Evolutionary conservation across 2,888 invertebrate species (phyloP).

Genomic region (Phortica okadai): DNA sequence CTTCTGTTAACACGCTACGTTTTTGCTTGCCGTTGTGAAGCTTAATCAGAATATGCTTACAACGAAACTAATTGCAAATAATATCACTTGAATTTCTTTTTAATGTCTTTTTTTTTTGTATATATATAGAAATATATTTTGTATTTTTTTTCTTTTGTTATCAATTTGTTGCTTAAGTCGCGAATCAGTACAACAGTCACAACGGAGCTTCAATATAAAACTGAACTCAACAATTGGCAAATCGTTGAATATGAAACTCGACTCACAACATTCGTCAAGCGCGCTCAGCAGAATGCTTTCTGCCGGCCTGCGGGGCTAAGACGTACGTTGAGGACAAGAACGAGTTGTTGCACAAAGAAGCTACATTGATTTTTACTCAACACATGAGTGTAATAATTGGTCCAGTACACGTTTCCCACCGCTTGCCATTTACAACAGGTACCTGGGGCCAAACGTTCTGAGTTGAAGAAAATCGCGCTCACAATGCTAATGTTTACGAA

Average conservation of each 20-base stretch:
- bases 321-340: constrained; percentile 14
- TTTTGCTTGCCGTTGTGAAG: not conserved
- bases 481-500: too few relatives aligned
- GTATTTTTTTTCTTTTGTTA: not conserved
- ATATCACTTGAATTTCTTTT: constrained; percentile 3
- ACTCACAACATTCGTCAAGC: not conserved
- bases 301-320: not conserved
- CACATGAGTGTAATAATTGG: too few relatives aligned
- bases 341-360: not conserved
- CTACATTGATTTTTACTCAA: too few relatives aligned
- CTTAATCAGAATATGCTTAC: too few relatives aligned
- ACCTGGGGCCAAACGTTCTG: too few relatives aligned
- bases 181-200: constrained; percentile 13
- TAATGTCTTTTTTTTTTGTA: not conserved
- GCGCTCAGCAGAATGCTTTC: not conserved
- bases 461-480: too few relatives aligned
- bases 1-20: not conserved
- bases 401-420: too few relatives aligned
- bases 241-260: constrained; percentile 2
- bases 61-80: not conserved
- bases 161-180: not conserved
- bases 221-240: constrained; percentile 5
- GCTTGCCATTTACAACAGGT: too few relatives aligned
- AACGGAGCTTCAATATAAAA: constrained; percentile 15
- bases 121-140: not conserved